These are phyloP conservation scores for Gulo gulo DNA, from an alignment of 2,113 vertebrate species.

Conservation along the genomic window DNA sequence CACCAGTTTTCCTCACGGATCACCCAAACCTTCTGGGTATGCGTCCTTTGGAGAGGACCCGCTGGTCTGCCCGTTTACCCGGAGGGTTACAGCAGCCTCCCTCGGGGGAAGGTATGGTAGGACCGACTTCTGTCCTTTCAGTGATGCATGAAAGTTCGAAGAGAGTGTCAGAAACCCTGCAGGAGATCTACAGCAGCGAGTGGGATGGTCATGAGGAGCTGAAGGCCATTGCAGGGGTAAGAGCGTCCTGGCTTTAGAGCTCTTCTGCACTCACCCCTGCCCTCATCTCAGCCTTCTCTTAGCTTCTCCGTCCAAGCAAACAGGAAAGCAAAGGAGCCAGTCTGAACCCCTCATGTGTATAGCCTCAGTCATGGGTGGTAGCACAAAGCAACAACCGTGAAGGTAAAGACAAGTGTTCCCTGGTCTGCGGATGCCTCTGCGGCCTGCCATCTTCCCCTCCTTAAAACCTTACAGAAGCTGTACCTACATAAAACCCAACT, in stretches of 20 bases:
- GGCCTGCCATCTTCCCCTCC: not conserved
- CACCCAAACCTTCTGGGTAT: not conserved
- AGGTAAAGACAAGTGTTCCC: not conserved
- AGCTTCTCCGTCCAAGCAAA: not conserved
- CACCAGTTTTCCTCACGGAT: not conserved
- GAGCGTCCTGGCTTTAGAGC: not conserved
- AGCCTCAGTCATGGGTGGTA: not conserved
- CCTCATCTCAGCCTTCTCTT: not conserved
- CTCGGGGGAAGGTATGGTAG: not conserved
- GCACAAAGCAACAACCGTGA: not conserved
- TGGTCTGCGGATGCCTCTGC: not conserved
- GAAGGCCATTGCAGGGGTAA: conserved; percentile 89
- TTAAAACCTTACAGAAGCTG: not conserved
- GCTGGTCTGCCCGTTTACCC: not conserved
- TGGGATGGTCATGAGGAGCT: conserved; percentile 92
- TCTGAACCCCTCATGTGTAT: not conserved
- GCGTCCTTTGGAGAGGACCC: not conserved
- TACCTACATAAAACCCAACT: not conserved
- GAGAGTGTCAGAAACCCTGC: conserved; percentile 91
- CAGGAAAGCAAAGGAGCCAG: not conserved
- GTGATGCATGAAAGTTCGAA: conserved; percentile 95
- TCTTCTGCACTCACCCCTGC: not conserved
- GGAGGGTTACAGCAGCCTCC: not conserved
- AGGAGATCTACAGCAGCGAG: conserved; percentile 88
- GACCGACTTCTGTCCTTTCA: conserved; percentile 74